Evolutionary conservation across 2,888 invertebrate genomes (phyloP), one percentile per base, ranked within the genome.

Genomic region (Limnephilus auricula): DNA sequence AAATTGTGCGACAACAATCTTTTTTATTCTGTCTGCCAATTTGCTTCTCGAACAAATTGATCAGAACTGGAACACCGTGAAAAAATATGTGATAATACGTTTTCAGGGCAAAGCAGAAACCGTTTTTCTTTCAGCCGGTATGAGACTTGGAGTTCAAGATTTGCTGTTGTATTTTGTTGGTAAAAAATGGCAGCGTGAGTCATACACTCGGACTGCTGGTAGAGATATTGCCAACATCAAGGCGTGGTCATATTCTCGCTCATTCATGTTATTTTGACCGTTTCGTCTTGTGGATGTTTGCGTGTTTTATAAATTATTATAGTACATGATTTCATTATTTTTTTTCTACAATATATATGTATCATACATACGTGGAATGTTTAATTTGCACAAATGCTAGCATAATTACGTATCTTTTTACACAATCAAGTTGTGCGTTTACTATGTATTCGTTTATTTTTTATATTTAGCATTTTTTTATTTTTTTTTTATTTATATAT

Each of bases 11-110:
- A 84, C 84, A 84, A 18, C 37, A 32, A 25, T n/a, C 32, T 84
- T 84, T 84, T 84, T 84, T 84, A 12, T 25, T 34, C 32, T 37
- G 84, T 84, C 84, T 84, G 84, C 84, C 84, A 84, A 32, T 32
- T 84, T 40, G 80, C 80, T 80, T 80, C 80, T 80, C 18, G 18
- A 80, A 80, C 65, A 65, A 65, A 65, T 65, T 65, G 65, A 65
- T 65, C 65, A 65, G 9, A n/a, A 65, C 65, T 65, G 65, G 65
- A n/a, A 65, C 65, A 65, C 65, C 65, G 65, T 65, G 65, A 65
- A 65, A 65, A 65, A 65, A 65, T 65, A 25, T 65, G 65, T 65
- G 65, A 65, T 65, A 65, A 65, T 65, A 65, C 65, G n/a, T 65
- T 65, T 65, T 65, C 65, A 65, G 65, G 65, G 25, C 65, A 65